A percentile compares a stretch with the other conserved stretches of the same genome.
These are phyloP conservation scores for Hyperoplus immaculatus DNA, from an alignment of 2,797 vertebrate genomes.

Conservation along the genomic window DNA sequence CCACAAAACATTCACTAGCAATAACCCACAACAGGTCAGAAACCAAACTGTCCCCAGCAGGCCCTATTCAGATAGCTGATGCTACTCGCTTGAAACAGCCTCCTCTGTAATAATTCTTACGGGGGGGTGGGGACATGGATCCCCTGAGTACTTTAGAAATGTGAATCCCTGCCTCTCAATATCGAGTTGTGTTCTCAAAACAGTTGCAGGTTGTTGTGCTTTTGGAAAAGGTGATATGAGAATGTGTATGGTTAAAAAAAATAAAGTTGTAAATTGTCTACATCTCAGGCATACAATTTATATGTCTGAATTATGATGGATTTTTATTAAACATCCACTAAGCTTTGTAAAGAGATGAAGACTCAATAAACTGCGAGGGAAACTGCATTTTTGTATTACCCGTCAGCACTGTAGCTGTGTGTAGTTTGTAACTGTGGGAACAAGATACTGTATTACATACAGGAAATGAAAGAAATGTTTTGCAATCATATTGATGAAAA, in stretches of 20 bases:
- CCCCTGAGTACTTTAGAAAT: slow-evolving; percentile 19
- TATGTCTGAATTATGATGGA: background rate
- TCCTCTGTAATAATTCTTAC: slow-evolving; percentile 31
- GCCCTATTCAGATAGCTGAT: slow-evolving; percentile 25
- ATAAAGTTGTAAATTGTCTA: background rate
- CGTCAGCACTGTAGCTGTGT: background rate
- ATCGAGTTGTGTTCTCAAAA: slow-evolving; percentile 9
- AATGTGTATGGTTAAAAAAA: background rate
- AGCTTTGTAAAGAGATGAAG: background rate
- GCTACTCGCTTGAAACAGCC: slow-evolving; percentile 27
- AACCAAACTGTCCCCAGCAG: slow-evolving; percentile 20
- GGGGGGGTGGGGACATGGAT: slow-evolving; percentile 10
- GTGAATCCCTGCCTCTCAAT: slow-evolving; percentile 8
- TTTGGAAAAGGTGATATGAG: background rate
- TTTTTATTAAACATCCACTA: background rate
- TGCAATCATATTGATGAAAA: slow-evolving; percentile 7
- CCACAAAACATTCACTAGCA: slow-evolving; percentile 7
- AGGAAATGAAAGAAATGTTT: slow-evolving; percentile 5
- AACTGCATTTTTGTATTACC: slow-evolving; percentile 2
- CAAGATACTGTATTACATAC: background rate
- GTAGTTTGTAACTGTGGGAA: slow-evolving; percentile 14
- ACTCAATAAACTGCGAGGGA: background rate
- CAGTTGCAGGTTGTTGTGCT: slow-evolving; percentile 3
- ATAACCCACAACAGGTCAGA: slow-evolving; percentile 9
- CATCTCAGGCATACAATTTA: background rate